A percentile compares a stretch with the other conserved stretches of the same genome.
These are phyloP conservation scores for honey bee (Apis mellifera) DNA, from an alignment of 1,140 invertebrate species.

Conservation along the genomic window Amel_HAv3.1 CM009931.2:14912501-14913000, in stretches of 20 bases:
- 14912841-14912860: constrained; percentile 57
- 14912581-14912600: background rate
- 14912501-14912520: background rate
- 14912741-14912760: constrained; percentile 39
- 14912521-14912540: background rate
- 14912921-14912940: background rate
- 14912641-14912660: constrained; percentile 1
- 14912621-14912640: background rate
- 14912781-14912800: constrained; percentile 62
- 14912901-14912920: constrained; percentile 53
- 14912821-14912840: constrained; percentile 66
- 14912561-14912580: background rate
- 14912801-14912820: constrained; percentile 65
- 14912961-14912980: background rate
- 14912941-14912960: background rate
- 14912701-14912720: constrained; percentile 26
- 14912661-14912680: background rate
- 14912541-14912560: background rate
- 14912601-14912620: background rate
- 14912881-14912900: constrained; percentile 58
- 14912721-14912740: constrained; percentile 20
- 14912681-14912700: background rate
- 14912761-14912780: constrained; percentile 52
- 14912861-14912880: constrained; percentile 55
- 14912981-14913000: background rate